Conservation (phyloP, 2,888 invertebrate genomes). For the Agrotis clavis region DNA sequence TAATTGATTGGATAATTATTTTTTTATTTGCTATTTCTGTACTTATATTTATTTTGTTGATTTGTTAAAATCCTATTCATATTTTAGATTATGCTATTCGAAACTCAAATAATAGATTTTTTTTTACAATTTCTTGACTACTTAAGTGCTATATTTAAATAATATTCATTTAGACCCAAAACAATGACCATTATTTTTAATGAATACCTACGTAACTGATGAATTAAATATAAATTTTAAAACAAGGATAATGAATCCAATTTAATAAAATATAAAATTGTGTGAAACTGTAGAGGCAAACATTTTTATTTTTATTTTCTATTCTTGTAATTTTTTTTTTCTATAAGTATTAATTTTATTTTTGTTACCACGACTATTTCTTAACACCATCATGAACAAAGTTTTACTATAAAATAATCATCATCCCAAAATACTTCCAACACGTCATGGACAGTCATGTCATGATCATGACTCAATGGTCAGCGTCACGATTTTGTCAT, state of each 20-base stretch:
- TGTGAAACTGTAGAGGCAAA: too few relatives aligned
- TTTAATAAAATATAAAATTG: too few relatives aligned
- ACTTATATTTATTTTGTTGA: not conserved
- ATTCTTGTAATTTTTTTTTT: too few relatives aligned
- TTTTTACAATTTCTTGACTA: too few relatives aligned
- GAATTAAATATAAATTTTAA: too few relatives aligned
- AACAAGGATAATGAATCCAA: too few relatives aligned
- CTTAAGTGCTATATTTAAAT: too few relatives aligned
- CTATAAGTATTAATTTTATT: not conserved
- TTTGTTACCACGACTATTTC: not conserved
- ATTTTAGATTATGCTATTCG: not conserved
- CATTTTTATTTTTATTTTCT: too few relatives aligned
- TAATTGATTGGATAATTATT: constrained; percentile 16
- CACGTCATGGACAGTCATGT: constrained; percentile 32
- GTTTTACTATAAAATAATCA: not conserved
- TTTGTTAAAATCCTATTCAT: not conserved
- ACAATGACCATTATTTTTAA: too few relatives aligned
- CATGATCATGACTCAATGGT: not conserved
- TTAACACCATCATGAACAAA: not conserved
- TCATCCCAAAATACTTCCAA: constrained; percentile 5
- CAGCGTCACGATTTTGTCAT: constrained; percentile 26
- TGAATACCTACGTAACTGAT: too few relatives aligned
- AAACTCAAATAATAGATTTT: not conserved
- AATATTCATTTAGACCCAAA: too few relatives aligned
- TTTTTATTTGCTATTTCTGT: constrained; percentile 20